phyloP scores from a whole-genome alignment of 2,888 invertebrate species.

The Aleiodes alternator region DNA sequence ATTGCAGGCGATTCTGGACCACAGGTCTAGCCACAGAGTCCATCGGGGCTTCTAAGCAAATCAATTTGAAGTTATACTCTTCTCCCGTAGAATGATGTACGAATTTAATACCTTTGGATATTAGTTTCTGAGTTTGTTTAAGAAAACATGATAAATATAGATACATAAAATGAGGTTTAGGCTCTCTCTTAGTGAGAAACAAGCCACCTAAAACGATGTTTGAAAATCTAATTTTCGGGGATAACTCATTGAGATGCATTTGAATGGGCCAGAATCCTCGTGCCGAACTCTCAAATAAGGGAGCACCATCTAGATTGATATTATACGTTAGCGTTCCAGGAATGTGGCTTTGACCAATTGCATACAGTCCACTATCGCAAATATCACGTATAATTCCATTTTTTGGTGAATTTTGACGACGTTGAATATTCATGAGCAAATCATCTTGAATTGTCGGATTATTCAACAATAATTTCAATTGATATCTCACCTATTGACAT shows the following conservation, averaged over 20 bases:
- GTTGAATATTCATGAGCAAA: conserved; percentile 6
- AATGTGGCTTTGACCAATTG: conserved; percentile 12
- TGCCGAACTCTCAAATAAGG: conserved; percentile 39
- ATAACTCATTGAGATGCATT: conserved; percentile 50
- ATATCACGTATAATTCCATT: conserved; percentile 26
- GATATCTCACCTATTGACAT: conserved; percentile 42
- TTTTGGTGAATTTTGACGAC: background rate
- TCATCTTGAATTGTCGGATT: conserved; percentile 24
- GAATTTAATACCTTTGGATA: conserved; percentile 11
- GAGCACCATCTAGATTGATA: conserved; percentile 44
- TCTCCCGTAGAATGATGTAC: background rate
- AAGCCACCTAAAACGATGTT: conserved; percentile 45
- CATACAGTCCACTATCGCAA: conserved; percentile 30
- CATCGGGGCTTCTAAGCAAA: conserved; percentile 7
- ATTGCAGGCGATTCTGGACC: conserved; percentile 39
- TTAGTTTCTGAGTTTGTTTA: conserved; percentile 17
- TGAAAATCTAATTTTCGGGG: conserved; percentile 44
- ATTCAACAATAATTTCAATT: conserved; percentile 37
- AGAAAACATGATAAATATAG: conserved; percentile 12
- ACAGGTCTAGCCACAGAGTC: conserved; percentile 43
- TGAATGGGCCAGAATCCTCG: conserved; percentile 50
- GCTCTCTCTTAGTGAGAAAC: conserved; percentile 48
- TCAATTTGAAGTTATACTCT: conserved; percentile 13
- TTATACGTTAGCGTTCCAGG: background rate
- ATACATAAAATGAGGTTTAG: conserved; percentile 42